Evolutionary conservation across 2,888 invertebrate species (phyloP), one percentile per base, ranked within the genome.

Genomic region (Quadriops clusia): DNA sequence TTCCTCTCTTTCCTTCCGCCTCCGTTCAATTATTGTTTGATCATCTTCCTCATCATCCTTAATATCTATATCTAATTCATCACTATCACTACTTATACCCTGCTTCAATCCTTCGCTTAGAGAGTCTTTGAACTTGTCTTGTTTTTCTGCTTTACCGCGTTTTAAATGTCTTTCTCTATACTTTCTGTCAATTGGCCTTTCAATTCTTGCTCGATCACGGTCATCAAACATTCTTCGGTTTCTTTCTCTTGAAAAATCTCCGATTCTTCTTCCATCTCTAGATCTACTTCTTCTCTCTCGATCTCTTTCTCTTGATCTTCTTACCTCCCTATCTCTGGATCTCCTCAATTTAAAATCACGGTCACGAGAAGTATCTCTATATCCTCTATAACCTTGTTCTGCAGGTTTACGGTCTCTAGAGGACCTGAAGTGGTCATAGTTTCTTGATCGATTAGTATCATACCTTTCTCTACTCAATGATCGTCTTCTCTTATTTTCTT

Each of bases 31-130:
- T 44, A 93, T 86, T 45, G 79, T 79, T 55, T 94, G 90, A 52
- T 94, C 94, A 46, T 89, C 86, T 56, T 91, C 90, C 41, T 87
- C 87, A 37, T 90, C 86, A 36, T 81, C 76, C 24, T 77, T 72
- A 10, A 85, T 71, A 48, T 82, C 76, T 31, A 86, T 76, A 45
- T 84, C 76, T 33, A 81, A 68, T 50, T 80, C 74, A 3, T 74
- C 65, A 39, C 76, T 78, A 39, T 77, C 81, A 3, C 75, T 76
- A 45, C 74, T 77, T 2, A 74, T 72, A 4, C 77, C 74, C 36
- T 72, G 70, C 44, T 78, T 78, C 41, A 85, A 67, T 2, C 85
- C 82, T 56, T 90, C 89, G 34, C 83, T 84, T 10, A 80, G 54
- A 9, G 86, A 81, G 46, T 77, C 82, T 49, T 68, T 72, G 49